Conservation (phyloP, 2,113 vertebrate species). For the Fulmarus glacialis region DNA sequence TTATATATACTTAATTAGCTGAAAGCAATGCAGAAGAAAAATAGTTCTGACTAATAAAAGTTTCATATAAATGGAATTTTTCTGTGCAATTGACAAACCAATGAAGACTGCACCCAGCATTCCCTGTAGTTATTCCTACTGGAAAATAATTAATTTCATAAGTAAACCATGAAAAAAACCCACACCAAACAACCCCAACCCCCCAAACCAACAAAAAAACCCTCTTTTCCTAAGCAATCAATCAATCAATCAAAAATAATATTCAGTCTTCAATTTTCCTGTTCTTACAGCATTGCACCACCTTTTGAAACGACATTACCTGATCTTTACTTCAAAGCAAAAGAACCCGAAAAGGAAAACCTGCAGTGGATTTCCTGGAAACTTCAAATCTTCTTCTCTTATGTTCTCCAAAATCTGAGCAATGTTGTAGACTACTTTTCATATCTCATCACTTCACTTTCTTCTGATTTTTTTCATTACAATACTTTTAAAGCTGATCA, state of each 20-base stretch:
- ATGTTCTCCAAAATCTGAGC: neutral
- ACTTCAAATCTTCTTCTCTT: neutral
- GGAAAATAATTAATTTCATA: neutral
- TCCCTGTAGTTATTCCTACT: neutral
- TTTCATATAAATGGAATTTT: neutral
- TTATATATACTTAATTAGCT: neutral
- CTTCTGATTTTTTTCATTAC: neutral
- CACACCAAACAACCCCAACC: neutral
- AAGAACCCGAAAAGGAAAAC: neutral
- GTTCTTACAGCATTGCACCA: neutral
- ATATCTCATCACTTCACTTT: neutral
- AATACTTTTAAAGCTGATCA: neutral
- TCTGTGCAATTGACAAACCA: neutral
- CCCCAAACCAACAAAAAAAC: neutral
- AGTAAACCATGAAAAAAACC: neutral
- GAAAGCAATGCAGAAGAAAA: neutral
- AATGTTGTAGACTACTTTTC: neutral
- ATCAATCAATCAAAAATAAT: neutral
- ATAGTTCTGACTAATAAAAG: neutral
- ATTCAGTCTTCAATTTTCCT: neutral
- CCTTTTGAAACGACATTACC: neutral
- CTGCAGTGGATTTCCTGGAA: neutral
- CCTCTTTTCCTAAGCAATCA: neutral
- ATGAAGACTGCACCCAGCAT: neutral
- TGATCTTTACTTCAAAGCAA: neutral